A percentile compares a stretch with the other conserved stretches of the same genome.
These are phyloP conservation scores for Tiaroga cobitis DNA, from an alignment of 2,797 vertebrate genomes.

Conservation along the genomic window DNA sequence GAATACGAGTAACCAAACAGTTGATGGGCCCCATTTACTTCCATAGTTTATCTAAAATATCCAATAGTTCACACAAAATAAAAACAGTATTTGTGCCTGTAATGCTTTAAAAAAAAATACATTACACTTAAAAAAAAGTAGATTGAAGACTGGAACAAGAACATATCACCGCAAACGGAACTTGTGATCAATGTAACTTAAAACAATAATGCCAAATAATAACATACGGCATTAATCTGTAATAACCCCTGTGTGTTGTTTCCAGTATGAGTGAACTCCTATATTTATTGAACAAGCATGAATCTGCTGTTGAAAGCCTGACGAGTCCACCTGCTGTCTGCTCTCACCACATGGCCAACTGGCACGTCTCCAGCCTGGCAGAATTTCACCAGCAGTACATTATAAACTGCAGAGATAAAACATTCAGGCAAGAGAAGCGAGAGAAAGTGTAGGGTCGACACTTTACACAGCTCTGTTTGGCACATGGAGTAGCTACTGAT, in stretches of 20 bases:
- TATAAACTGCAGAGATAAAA: conserved; percentile 48
- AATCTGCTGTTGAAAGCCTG: conserved; percentile 22
- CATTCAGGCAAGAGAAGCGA: conserved; percentile 25
- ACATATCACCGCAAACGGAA: neutral
- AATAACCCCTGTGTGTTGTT: conserved; percentile 23
- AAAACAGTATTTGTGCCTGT: neutral
- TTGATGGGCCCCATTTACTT: too few relatives aligned
- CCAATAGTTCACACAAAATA: neutral
- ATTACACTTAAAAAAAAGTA: neutral
- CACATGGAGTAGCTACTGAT: conserved; percentile 17
- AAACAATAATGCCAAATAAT: neutral
- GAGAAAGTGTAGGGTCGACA: conserved; percentile 41
- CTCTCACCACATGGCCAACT: conserved; percentile 25
- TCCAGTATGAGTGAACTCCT: neutral
- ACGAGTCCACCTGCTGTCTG: conserved; percentile 27
- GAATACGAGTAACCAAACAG: too few relatives aligned
- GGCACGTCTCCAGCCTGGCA: conserved; percentile 30
- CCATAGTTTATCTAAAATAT: neutral
- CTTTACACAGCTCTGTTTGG: conserved; percentile 32
- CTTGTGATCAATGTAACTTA: neutral
- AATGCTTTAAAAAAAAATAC: neutral
- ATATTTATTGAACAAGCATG: conserved; percentile 9
- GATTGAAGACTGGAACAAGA: neutral
- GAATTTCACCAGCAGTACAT: conserved; percentile 50
- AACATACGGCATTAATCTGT: neutral